These are phyloP conservation scores for Macrostomum lignano DNA, from an alignment of 1,140 invertebrate species.

Conservation along the genomic window DNA sequence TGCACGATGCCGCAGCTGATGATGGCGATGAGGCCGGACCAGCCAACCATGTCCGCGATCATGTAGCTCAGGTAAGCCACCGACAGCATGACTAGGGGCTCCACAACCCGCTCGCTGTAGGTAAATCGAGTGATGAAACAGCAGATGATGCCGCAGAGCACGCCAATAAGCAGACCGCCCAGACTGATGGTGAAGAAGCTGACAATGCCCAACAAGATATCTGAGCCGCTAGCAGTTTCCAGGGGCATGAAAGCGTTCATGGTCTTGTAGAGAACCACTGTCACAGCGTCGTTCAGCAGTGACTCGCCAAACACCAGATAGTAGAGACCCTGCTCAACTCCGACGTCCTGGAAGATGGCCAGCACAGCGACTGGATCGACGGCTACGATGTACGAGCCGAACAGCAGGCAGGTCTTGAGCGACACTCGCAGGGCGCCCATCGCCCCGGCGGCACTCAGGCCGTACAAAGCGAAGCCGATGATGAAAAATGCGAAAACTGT, in stretches of 20 bases:
- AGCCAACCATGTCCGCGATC: conserved; percentile 83
- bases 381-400: conserved; percentile 22
- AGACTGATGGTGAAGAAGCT: conserved; percentile 67
- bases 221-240: conserved; percentile 14
- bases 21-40: conserved; percentile 49
- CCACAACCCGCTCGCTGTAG: conserved; percentile 71
- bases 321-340: conserved; percentile 85
- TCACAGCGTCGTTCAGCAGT: conserved; percentile 47
- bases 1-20: conserved; percentile 5
- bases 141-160: conserved; percentile 73
- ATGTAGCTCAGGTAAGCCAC: conserved; percentile 93
- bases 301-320: conserved; percentile 97
- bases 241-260: conserved; percentile 22
- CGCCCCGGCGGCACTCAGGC: neutral
- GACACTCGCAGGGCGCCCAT: neutral
- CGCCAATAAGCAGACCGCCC: conserved; percentile 66
- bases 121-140: conserved; percentile 81
- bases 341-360: conserved; percentile 93
- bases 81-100: conserved; percentile 89
- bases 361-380: conserved; percentile 37
- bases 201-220: conserved; percentile 51
- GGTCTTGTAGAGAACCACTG: conserved; percentile 25
- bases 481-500: conserved; percentile 11
- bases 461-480: conserved; percentile 11
- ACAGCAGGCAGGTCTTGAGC: conserved; percentile 4